Base-by-base conservation (phyloP, 1,140 invertebrate genomes). In the Pollicipes pollicipes region DNA sequence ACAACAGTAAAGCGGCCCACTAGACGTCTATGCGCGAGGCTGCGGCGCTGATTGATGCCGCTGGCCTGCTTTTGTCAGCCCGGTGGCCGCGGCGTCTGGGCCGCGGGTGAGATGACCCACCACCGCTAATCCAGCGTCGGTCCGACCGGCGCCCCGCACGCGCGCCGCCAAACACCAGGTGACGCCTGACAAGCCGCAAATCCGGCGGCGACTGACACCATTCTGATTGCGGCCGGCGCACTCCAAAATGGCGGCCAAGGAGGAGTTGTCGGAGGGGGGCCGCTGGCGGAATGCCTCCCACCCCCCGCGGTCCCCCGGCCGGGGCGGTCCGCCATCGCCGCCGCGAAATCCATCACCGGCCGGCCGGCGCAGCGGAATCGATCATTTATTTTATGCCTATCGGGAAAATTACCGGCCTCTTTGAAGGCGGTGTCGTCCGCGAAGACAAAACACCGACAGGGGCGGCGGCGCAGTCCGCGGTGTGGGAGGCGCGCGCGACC, bases 311-410 rank as follows among this genome's bases (percentile, higher is more conserved):
- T 4, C 16, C 4, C 32, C 32, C 32, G 32, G 32, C 32, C 45
- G 45, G 17, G 45, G 17, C 8, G 45, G 45, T 10, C 45, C 45
- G 45, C 45, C 45, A 58, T 58, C 45, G 45, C 45, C 13, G 21
- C 24, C 13, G n/a, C n/a, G 13, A 21, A 58, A 58, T 58, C 45
- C 45, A 58, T 58, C 45, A 58, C 6, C 45, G 45, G 2, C 45
- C 45, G 13, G 17, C 13, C 4, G 16, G 2, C 45, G 10, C 13
- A 24, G 13, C 45, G 45, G 24, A 58, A 58, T 58, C 45, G 45
- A 58, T 58, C 45, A 58, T 58, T 58, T 58, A 58, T 58, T 58
- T 58, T 58, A 58, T 58, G 45, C 45, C 45, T 58, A 58, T 58
- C 45, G 13, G 45, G 45, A 58, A 58, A 58, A 58, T 58, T 58